Percentiles rank a stretch among this genome's conserved stretches.
These are phyloP conservation scores for Gorsachius goisagi DNA, from an alignment of 2,113 vertebrate genomes.

Conservation along the genomic window DNA sequence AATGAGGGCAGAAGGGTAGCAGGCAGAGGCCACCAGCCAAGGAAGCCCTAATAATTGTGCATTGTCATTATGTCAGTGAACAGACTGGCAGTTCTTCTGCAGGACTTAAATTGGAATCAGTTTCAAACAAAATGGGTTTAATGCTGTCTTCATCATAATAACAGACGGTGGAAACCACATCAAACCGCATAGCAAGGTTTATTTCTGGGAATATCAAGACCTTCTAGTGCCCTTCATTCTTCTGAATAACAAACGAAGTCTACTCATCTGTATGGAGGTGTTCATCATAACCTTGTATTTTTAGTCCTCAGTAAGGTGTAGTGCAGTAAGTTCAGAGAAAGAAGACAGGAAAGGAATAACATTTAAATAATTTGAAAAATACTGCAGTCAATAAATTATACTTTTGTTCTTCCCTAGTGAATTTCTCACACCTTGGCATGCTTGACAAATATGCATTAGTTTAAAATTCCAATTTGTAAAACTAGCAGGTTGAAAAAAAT, in stretches of 20 bases:
- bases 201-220: not conserved
- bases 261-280: not conserved
- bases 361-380: slow-evolving; percentile 41
- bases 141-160: not conserved
- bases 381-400: slow-evolving; percentile 12
- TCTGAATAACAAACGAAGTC: not conserved
- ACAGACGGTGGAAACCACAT: not conserved
- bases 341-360: not conserved
- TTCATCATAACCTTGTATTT: not conserved
- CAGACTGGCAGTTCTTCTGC: not conserved
- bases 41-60: accelerated
- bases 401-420: slow-evolving; percentile 23
- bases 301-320: not conserved
- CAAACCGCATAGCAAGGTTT: not conserved
- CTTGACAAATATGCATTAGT: slow-evolving; percentile 6
- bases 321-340: not conserved
- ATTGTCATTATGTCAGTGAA: not conserved
- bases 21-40: not conserved
- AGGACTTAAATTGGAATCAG: not conserved
- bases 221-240: not conserved
- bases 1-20: not conserved
- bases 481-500: slow-evolving; percentile 8
- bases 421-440: not conserved
- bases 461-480: slow-evolving; percentile 38
- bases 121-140: not conserved